A percentile compares a stretch with the other conserved stretches of the same genome.
phyloP scores from a whole-genome alignment of 1,140 invertebrate genomes.

The Centruroides vittatus region DNA sequence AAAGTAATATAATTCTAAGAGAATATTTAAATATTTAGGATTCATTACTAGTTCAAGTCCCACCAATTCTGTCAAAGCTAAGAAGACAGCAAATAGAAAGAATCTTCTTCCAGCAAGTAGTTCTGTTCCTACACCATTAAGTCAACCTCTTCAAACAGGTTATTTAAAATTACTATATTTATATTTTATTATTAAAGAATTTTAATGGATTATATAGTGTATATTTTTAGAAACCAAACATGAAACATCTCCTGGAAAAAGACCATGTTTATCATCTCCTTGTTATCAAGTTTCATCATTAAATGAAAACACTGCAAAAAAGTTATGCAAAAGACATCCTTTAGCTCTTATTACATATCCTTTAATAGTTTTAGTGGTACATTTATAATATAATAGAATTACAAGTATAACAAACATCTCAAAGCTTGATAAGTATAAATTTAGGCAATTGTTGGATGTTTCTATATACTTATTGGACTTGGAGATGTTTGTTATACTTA shows the following conservation, averaged over 20 bases:
- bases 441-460: too few relatives aligned
- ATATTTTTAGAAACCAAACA: conserved; percentile 3
- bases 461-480: too few relatives aligned
- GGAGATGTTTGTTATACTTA: too few relatives aligned
- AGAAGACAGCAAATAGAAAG: conserved; percentile 13
- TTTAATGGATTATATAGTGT: too few relatives aligned
- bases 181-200: too few relatives aligned
- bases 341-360: conserved; percentile 48
- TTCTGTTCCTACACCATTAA: conserved; percentile 3
- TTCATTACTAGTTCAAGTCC: conserved; percentile 39
- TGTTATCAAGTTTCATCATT: conserved; percentile 82
- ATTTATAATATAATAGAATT: too few relatives aligned
- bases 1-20: too few relatives aligned
- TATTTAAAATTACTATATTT: too few relatives aligned
- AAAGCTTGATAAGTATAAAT: too few relatives aligned
- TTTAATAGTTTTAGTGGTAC: not conserved
- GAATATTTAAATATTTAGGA: conserved; percentile 18
- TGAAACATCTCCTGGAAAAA: conserved; percentile 4
- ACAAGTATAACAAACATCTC: too few relatives aligned
- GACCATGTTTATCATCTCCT: conserved; percentile 22
- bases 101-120: conserved; percentile 7
- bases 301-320: conserved; percentile 81
- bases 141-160: conserved; percentile 11
- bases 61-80: conserved; percentile 38
- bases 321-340: conserved; percentile 76